phyloP scores from a whole-genome alignment of 2,888 invertebrate genomes.

The Brachyptera risi region DNA sequence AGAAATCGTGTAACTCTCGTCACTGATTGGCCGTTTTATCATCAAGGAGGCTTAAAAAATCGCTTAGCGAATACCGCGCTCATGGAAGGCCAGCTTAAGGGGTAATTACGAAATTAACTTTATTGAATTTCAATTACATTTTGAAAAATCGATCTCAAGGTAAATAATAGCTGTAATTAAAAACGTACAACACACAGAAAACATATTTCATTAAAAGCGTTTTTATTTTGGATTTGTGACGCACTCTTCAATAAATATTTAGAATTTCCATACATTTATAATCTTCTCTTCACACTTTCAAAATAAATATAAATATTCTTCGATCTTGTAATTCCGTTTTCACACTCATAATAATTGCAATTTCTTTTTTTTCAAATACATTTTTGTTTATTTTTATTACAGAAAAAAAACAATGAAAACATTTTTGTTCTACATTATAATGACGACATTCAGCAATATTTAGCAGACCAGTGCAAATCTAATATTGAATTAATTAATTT shows the following conservation, averaged over 20 bases:
- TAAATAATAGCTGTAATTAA: too few relatives aligned
- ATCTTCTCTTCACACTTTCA: background rate
- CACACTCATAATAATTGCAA: background rate
- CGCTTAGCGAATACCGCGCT: too few relatives aligned
- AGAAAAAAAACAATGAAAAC: background rate
- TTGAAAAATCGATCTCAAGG: too few relatives aligned
- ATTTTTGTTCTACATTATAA: background rate
- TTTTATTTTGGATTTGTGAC: background rate
- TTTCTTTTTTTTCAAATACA: background rate
- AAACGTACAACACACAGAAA: too few relatives aligned
- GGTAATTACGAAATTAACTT: too few relatives aligned
- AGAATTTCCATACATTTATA: background rate
- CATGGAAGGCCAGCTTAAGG: too few relatives aligned
- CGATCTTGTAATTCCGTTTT: too few relatives aligned
- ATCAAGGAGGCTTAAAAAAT: too few relatives aligned
- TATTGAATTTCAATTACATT: too few relatives aligned
- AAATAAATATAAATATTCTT: background rate
- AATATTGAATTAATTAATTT: too few relatives aligned
- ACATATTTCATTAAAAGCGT: background rate
- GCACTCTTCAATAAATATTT: background rate
- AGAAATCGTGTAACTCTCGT: too few relatives aligned
- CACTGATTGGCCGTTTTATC: too few relatives aligned
- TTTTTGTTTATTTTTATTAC: background rate
- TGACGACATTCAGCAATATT: background rate
- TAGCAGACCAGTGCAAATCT: background rate